A percentile compares a stretch with the other conserved stretches of the same genome.
Evolutionary conservation across 2,797 vertebrate genomes (phyloP).

Genomic region (Xerus rutilus): DNA sequence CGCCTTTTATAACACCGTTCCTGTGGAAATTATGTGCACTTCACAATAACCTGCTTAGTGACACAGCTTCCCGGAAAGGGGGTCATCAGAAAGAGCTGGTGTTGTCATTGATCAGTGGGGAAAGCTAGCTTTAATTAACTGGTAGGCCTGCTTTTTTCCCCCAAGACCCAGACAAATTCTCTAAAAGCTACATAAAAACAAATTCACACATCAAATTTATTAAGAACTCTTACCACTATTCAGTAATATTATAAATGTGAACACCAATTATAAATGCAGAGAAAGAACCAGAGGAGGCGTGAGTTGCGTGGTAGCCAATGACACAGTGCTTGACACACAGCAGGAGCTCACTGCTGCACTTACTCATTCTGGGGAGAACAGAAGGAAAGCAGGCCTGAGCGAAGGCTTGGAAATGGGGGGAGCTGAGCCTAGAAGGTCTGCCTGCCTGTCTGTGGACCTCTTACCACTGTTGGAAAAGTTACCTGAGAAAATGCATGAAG

Average conservation of each 20-base stretch:
- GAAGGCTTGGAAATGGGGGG: background rate
- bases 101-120: background rate
- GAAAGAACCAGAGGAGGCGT: background rate
- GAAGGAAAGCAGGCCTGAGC: accelerated
- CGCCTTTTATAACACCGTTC: background rate
- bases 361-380: background rate
- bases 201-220: background rate
- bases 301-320: accelerated
- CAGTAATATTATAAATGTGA: background rate
- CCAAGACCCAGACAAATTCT: background rate
- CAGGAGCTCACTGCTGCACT: accelerated
- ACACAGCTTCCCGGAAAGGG: background rate
- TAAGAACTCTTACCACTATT: background rate
- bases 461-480: background rate
- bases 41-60: background rate
- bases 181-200: background rate
- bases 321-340: accelerated
- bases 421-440: too few relatives aligned
- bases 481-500: background rate
- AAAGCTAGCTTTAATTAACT: background rate
- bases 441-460: too few relatives aligned
- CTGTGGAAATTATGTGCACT: background rate
- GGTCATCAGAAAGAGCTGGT: background rate
- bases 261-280: background rate
- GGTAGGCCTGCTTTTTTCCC: background rate